Evolutionary conservation across 2,797 vertebrate species (phyloP), one percentile per base, ranked within the genome.

Genomic region (Acanthis flammea): DNA sequence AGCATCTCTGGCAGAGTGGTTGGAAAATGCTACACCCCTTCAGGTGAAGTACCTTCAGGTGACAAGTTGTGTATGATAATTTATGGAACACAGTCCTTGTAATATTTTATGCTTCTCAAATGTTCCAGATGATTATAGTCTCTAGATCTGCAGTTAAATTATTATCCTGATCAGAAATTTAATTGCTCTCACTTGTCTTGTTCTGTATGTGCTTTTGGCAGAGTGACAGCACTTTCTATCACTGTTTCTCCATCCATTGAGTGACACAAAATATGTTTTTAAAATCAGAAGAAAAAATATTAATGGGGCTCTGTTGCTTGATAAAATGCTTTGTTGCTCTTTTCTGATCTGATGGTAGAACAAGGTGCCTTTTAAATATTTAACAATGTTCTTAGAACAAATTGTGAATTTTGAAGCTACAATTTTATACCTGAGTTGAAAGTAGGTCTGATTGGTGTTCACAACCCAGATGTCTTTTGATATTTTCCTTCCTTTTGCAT

Each of bases 181-280:
- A 93, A 97, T 86, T 95, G 85, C 79, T 93, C 82, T 96, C 94
- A 94, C 96, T 95, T 96, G 90, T 97, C 90, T 96, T 96, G 37
- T 76, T 95, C 86, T 90, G 45, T 75, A 58, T 71, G 42, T 73
- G 89, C 65, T 93, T 83, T 92, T 95, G 96, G 91, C 89, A 90
- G 35, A 65, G 76, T 86, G 92, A 91, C 91, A 95, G 48, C 45
- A 62, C 85, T 94, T 88, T 91, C 77, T 82, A 60, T 95, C 92
- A 93, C 51, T 42, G 58, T 94, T 95, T 88, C 71, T 86, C 50
- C 19, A 85, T 76, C 58, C 79, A 57, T 4, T 65, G 54, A 80
- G 42, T 82, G 63, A 89, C 83, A 79, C 9, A 24, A 95, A 96
- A 88, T 72, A 42, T 62, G 42, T 88, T 73, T 95, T 86, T 86